Evolutionary conservation across 2,113 vertebrate species (phyloP).

Genomic region (Tachysurus fulvidraco): DNA sequence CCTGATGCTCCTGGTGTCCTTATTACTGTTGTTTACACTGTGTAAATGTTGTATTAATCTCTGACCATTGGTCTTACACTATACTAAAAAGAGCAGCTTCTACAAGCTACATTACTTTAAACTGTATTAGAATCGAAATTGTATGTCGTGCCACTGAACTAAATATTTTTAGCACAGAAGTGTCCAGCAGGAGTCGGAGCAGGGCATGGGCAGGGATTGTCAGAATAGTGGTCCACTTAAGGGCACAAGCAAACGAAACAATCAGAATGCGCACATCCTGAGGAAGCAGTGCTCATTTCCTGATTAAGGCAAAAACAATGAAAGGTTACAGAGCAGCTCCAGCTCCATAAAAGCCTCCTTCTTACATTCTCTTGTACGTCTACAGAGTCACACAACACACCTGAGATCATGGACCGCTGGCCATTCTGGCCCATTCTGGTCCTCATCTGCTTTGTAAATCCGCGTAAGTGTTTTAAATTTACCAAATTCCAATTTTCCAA

Average conservation of each 20-base stretch:
- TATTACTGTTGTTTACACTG: background rate
- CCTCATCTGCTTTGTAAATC: background rate
- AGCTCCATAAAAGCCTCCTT: background rate
- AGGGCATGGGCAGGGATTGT: constrained; percentile 6
- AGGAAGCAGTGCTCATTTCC: constrained; percentile 52
- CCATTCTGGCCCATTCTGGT: constrained; percentile 43
- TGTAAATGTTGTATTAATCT: background rate
- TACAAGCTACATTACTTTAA: background rate
- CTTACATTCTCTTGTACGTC: background rate
- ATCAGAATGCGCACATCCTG: constrained; percentile 52
- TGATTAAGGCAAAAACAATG: constrained; percentile 36
- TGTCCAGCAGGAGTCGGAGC: background rate
- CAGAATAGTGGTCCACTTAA: constrained; percentile 9
- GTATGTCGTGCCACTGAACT: background rate
- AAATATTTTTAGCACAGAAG: background rate
- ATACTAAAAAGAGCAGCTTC: background rate
- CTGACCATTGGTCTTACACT: background rate
- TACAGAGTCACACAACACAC: constrained; percentile 25
- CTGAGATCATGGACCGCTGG: constrained; percentile 42
- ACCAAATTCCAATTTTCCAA: background rate
- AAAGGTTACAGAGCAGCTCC: constrained; percentile 5
- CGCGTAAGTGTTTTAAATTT: constrained; percentile 42
- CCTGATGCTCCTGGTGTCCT: background rate
- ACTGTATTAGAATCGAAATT: background rate
- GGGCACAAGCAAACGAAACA: background rate